Percentiles rank a stretch among this genome's conserved stretches.
These are phyloP conservation scores for Illadopsis cleaveri DNA, from an alignment of 2,113 vertebrate species.

Conservation along the genomic window DNA sequence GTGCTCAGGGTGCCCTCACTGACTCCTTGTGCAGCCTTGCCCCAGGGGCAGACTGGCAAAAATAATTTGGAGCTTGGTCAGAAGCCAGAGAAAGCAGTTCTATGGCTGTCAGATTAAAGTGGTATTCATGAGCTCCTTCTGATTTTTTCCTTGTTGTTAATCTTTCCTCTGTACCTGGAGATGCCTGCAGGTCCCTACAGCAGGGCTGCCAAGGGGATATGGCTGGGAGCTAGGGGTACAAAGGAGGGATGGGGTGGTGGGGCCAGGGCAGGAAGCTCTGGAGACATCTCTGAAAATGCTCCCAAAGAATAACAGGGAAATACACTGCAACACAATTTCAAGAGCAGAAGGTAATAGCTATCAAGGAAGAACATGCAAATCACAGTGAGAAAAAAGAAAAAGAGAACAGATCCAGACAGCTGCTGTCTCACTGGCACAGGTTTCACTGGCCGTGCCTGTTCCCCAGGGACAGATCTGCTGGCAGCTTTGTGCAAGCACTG, in stretches of 20 bases:
- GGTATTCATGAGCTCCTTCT: neutral
- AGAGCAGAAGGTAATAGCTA: neutral
- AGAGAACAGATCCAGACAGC: neutral
- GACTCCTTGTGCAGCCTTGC: neutral
- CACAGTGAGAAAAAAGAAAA: neutral
- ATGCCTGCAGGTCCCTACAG: accelerated
- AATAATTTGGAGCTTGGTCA: neutral
- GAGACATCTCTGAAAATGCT: neutral
- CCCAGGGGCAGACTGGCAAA: neutral
- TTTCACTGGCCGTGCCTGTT: accelerated
- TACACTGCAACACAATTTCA: neutral
- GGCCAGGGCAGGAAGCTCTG: neutral
- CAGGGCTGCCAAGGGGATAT: accelerated
- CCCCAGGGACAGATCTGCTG: neutral
- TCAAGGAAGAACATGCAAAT: neutral
- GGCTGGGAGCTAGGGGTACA: neutral
- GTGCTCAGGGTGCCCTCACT: neutral
- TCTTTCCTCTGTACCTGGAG: neutral
- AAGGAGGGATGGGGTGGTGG: neutral
- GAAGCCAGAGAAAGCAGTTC: neutral
- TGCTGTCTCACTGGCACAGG: neutral
- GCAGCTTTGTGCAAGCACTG: neutral
- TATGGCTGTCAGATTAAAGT: neutral
- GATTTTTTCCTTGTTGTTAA: neutral
- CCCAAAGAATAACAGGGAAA: neutral